phyloP scores from a whole-genome alignment of 1,140 invertebrate species.

The Zelostemma sp. region DNA sequence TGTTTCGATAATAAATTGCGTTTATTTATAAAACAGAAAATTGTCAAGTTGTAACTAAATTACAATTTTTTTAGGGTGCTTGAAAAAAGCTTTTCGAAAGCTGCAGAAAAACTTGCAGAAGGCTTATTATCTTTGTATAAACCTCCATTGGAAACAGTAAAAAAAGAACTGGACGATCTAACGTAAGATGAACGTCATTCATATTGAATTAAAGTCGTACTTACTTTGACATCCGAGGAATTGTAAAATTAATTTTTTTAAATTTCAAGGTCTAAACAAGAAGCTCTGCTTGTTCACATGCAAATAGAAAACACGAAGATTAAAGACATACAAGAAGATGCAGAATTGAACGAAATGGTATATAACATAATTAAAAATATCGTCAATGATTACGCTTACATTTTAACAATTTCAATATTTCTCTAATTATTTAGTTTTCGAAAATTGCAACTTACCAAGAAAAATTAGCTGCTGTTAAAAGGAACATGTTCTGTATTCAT shows the following conservation, averaged over 20 bases:
- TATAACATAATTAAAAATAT: no score
- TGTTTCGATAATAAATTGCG: no score
- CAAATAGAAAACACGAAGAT: slow-evolving; percentile 64
- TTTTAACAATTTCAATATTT: slow-evolving; percentile 8
- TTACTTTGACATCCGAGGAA: no score
- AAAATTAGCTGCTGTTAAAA: slow-evolving; percentile 62
- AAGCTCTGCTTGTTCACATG: slow-evolving; percentile 58
- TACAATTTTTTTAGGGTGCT: slow-evolving; percentile 43
- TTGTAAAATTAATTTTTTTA: slow-evolving; percentile 5
- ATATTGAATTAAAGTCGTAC: slow-evolving; percentile 6
- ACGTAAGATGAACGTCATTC: slow-evolving; percentile 51
- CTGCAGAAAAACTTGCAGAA: slow-evolving; percentile 52
- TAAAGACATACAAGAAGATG: slow-evolving; percentile 55
- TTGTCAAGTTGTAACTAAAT: no score
- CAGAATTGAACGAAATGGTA: slow-evolving; percentile 63
- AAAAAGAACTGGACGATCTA: slow-evolving; percentile 61
- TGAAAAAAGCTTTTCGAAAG: slow-evolving; percentile 49
- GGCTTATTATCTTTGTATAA: slow-evolving; percentile 61
- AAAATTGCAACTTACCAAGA: slow-evolving; percentile 60
- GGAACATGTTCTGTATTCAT: slow-evolving; percentile 61
- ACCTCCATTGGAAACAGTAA: slow-evolving; percentile 56
- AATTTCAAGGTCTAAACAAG: slow-evolving; percentile 60
- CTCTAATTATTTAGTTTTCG: slow-evolving; percentile 14
- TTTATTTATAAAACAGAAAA: no score
- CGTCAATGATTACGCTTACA: no score